Evolutionary conservation across 2,888 invertebrate species (phyloP), one percentile per base, ranked within the genome.

Genomic region (Drosophila merina): DNA sequence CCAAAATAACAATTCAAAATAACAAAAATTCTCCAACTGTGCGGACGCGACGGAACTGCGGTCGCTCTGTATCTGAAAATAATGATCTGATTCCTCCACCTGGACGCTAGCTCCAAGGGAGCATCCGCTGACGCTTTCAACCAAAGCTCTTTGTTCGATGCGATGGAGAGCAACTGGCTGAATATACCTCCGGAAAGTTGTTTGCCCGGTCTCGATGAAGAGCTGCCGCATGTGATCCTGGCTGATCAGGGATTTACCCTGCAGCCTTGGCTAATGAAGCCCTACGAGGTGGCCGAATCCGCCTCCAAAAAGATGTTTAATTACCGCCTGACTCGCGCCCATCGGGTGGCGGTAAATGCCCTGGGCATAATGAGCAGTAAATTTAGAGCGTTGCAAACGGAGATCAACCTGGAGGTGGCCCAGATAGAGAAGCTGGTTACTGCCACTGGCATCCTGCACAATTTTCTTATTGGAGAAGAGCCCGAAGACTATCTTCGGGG

Each of bases 241-340:
- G 54, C 30, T 30, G 30, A 44, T 25, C 20, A 44, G 54, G 30
- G 54, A 1, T 44, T 44, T 20, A 12, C 8, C 4, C 10, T 44
- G 25, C 44, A 54, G 10, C 54, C 44, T 4, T 54, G 54, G 54
- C 44, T 54, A 8, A 54, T 44, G 44, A 54, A 42, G 30, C 31
- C 42, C n/a, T 14, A 44, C 31, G 54, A 54, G 10, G n/a, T 31
- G 0, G 9, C 40, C n/a, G 7, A 12, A 12, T 30, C 10, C n/a
- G 7, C n/a, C 10, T 5, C n/a, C 20, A 10, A 30, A 25, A 54
- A 44, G n/a, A 6, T 54, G n/a, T 54, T 54, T 9, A 54, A 54
- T 12, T 54, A 44, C 28, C 54, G 54, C 10, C 54, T 25, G 8
- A 31, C 31, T 12, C 42, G 42, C 1, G 54, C 54, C 4, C 54